phyloP scores from a whole-genome alignment of 1,140 invertebrate species.

The Drosophila trapezifrons region DNA sequence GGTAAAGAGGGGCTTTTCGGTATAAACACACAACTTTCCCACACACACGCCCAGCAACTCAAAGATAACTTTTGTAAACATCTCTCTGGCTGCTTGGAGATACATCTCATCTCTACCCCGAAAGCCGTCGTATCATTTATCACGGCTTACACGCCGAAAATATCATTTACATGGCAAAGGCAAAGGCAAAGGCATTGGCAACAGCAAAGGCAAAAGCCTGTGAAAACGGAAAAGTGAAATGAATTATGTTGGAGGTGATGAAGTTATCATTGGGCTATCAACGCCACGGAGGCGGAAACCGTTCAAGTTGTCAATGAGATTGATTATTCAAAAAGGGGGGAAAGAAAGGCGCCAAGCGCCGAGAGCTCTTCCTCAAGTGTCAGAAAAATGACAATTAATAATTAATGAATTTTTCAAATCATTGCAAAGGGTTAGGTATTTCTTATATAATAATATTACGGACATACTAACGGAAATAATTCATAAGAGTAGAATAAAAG shows the following conservation, averaged over 20 bases:
- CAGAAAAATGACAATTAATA: conserved; percentile 60
- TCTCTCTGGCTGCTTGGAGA: conserved; percentile 21
- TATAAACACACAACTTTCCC: conserved; percentile 49
- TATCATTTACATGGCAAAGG: conserved; percentile 71
- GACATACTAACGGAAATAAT: too few relatives aligned
- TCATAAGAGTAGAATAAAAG: too few relatives aligned
- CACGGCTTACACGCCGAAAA: conserved; percentile 63
- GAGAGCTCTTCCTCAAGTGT: conserved; percentile 33
- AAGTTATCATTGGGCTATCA: conserved; percentile 61
- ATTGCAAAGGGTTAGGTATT: background rate
- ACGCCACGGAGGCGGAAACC: conserved; percentile 37
- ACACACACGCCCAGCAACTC: conserved; percentile 32
- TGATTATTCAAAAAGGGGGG: conserved; percentile 53
- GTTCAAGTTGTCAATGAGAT: conserved; percentile 69
- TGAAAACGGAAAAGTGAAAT: conserved; percentile 51
- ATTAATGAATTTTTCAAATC: conserved; percentile 17
- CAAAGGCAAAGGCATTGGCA: conserved; percentile 24
- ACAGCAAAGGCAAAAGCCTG: conserved; percentile 32
- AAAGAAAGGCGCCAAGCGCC: conserved; percentile 26
- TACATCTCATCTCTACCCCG: conserved; percentile 19
- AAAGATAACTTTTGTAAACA: conserved; percentile 45
- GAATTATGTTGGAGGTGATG: conserved; percentile 52
- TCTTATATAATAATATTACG: background rate
- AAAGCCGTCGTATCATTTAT: conserved; percentile 61
- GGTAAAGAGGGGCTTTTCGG: conserved; percentile 5